Base-by-base conservation (phyloP, 2,113 vertebrate species). In the Cricetomys ansorgei region DNA sequence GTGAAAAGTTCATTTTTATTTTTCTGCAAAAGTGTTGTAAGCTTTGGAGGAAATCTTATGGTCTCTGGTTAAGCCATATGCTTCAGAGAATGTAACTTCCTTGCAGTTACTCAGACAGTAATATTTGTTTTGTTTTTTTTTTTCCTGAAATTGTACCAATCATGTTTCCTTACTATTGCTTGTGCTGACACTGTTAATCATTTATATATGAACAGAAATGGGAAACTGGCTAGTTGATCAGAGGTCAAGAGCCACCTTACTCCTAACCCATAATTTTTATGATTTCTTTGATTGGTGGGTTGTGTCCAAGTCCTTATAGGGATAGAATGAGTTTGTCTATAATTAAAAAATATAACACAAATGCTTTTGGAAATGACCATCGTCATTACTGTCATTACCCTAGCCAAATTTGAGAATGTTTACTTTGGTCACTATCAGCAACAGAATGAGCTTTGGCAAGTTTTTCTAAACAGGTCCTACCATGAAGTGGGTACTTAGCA, bases 1-100 rank as follows among this genome's bases (percentile, higher is more conserved):
- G 97, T 98, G 96, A 98, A 98, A 98, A 98, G 98, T 98, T 99
- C 98, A 98, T 77, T 98, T 98, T 98, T 96, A 97, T 97, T 98
- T 98, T 98, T 97, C 96, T 97, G 94, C 89, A 95, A 57, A 96
- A 94, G 23, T 93, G 93, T 97, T 97, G 94, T 97, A 97, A 97
- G 98, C 96, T 96, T 95, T 97, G 0, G 59, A 98, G 94, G 98
- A 96, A 97, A 96, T 97, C 96, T 98, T 93, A 64, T 97, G 80
- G 89, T 96, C 91, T 90, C 91, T 98, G 31, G 0, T 96, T 97
- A 97, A 94, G 92, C 55, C 92, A 94, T 90, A 95, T 96, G 92
- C 81, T 96, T 97, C 91, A 64, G 92, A 97, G 96, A 90, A 98
- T 97, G 98, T 94, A 72, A 89, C 64, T 96, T 95, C 77, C 69